These are phyloP conservation scores for Campoplex capitator DNA, from an alignment of 2,888 invertebrate species.

Conservation along the genomic window DNA sequence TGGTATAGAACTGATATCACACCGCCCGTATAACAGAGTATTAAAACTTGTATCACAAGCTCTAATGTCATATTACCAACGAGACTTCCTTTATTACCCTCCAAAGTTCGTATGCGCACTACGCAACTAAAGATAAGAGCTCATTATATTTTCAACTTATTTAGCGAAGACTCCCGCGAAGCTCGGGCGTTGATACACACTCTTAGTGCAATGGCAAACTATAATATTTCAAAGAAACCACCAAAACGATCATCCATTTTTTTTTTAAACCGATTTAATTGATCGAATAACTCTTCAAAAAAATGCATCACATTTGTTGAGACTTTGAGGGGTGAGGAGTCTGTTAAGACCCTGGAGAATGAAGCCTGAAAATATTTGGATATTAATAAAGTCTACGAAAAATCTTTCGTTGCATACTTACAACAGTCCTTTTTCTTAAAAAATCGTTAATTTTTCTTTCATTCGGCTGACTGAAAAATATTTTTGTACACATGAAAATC, in stretches of 20 bases:
- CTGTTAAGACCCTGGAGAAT: too few species aligned
- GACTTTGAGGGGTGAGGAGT: too few species aligned
- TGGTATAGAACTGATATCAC: slow-evolving; percentile 62
- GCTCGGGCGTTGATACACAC: background rate
- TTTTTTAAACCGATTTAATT: too few species aligned
- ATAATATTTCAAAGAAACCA: background rate
- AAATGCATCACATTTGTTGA: too few species aligned
- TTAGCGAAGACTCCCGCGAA: background rate
- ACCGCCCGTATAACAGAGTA: slow-evolving; percentile 13
- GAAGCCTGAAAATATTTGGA: too few species aligned
- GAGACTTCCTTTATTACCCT: slow-evolving; percentile 56
- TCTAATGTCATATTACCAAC: slow-evolving; percentile 25
- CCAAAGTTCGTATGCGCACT: slow-evolving; percentile 21
- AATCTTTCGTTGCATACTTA: too few species aligned
- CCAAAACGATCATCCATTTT: background rate
- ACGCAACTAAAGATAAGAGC: slow-evolving; percentile 43
- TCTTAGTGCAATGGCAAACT: background rate
- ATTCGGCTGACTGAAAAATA: too few species aligned
- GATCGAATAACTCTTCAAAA: too few species aligned
- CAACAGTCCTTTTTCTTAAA: too few species aligned
- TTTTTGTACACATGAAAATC: too few species aligned
- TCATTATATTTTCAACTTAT: slow-evolving; percentile 11
- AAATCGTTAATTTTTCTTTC: too few species aligned
- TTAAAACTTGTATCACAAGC: slow-evolving; percentile 47
- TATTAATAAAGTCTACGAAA: too few species aligned